phyloP scores from a whole-genome alignment of 2,113 vertebrate genomes.

The Hippocampus mohnikei region DNA sequence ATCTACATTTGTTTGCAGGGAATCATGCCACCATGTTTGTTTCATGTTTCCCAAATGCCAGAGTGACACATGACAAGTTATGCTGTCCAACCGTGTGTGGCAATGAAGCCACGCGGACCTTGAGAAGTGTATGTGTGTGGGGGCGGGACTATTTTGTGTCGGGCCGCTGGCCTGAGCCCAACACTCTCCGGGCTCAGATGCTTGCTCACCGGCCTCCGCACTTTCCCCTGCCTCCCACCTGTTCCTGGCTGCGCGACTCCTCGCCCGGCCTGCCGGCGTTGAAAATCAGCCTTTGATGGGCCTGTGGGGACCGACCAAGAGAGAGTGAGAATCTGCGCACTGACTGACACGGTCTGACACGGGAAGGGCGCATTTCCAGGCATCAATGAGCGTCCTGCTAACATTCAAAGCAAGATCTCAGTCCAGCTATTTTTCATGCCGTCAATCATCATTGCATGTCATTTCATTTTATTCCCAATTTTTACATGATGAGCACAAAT shows the following conservation, averaged over 20 bases:
- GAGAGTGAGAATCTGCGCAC: constrained; percentile 25
- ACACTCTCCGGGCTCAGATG: constrained; percentile 58
- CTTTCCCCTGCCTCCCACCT: constrained; percentile 66
- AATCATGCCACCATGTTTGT: neutral
- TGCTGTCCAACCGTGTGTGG: constrained; percentile 30
- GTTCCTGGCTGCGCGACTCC: constrained; percentile 71
- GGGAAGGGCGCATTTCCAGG: constrained; percentile 42
- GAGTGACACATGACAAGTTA: constrained; percentile 36
- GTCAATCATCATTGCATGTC: neutral
- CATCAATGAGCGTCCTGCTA: constrained; percentile 16
- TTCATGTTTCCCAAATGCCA: neutral
- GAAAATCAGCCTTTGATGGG: constrained; percentile 81
- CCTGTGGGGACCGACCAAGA: constrained; percentile 54
- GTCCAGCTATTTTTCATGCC: neutral
- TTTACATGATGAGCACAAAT: too few relatives aligned
- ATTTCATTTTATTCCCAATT: neutral
- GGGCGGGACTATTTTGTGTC: constrained; percentile 70
- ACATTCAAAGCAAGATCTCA: neutral
- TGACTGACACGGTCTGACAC: constrained; percentile 63
- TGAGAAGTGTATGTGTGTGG: constrained; percentile 44
- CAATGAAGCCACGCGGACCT: constrained; percentile 27
- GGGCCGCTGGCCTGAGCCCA: constrained; percentile 65
- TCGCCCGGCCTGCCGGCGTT: constrained; percentile 67
- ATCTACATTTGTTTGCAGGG: neutral
- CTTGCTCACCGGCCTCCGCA: constrained; percentile 53